Evolutionary conservation across 2,113 vertebrate genomes (phyloP), one percentile per base, ranked within the genome.

Genomic region (Cryptotis parvus): DNA sequence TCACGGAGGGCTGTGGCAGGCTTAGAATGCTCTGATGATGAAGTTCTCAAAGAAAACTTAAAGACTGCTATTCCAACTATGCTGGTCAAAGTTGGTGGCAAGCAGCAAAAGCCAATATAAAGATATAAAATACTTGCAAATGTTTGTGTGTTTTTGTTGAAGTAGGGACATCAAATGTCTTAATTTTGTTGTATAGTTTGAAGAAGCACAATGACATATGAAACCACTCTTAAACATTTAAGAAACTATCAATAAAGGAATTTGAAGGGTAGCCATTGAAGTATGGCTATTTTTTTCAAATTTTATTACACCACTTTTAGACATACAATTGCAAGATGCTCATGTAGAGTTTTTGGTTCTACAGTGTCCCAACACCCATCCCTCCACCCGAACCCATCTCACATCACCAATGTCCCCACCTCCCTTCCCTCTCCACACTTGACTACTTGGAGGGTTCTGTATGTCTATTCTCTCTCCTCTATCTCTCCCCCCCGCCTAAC

Each of bases 101-200:
- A 82, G 12, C 10, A 58, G 7, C 78, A 49, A 75, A 75, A 55
- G 22, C 55, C 79, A 86, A 29, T 15, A 15, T 18, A 45, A 45
- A 77, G 15, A 12, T 15, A 18, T 20, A 74, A 41, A 35, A 49
- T 9, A n/a, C 16, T 63, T 45, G 11, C 22, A 84, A 58, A 35
- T 82, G n/a, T 9, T 15, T 80, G 37, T 39, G 74, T 75, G 12
- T 37, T 43, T 76, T 75, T 87, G 55, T 9, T 63, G 2, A 35
- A 84, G 14, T 58, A 86, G 68, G 37, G 35, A 31, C 24, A 75
- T 77, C 27, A 6, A 58, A 3, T 75, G 24, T 52, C 45, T 89
- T 87, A 76, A 76, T 87, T 91, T 91, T 79, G 33, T 5, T 31
- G 4, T 72, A 49, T 65, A 63, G 24, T 20, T 43, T 83, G 24